Evolutionary conservation across 1,140 invertebrate species (phyloP).

Genomic region (Chlorops oryzae): DNA sequence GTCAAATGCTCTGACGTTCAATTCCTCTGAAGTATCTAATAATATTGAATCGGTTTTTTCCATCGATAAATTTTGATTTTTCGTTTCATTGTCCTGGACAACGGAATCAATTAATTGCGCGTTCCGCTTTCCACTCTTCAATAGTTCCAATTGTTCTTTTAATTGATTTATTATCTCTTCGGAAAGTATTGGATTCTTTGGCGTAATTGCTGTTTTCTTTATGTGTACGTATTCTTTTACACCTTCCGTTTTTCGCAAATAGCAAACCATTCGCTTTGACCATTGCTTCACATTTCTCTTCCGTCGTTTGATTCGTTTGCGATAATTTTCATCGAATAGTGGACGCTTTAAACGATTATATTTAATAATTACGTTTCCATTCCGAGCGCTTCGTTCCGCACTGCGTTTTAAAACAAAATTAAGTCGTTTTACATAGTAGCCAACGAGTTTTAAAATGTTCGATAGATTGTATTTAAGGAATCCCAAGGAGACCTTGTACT

Average conservation of each 20-base stretch:
- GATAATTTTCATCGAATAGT: conserved; percentile 31
- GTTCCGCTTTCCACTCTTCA: conserved; percentile 29
- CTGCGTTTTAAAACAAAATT: conserved; percentile 16
- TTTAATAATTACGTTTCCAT: conserved; percentile 18
- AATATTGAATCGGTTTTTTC: too few relatives aligned
- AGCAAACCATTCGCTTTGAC: conserved; percentile 23
- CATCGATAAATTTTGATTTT: conserved; percentile 8
- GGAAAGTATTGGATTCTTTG: conserved; percentile 10
- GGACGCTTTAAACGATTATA: conserved; percentile 20
- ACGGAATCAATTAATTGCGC: conserved; percentile 26
- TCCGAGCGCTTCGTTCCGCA: conserved; percentile 21
- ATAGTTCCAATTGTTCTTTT: conserved; percentile 38
- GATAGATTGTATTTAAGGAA: conserved; percentile 29
- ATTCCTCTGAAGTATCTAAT: too few relatives aligned
- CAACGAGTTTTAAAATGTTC: conserved; percentile 34
- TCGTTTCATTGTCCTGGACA: neutral
- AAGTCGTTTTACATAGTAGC: conserved; percentile 26
- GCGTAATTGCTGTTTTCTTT: conserved; percentile 20
- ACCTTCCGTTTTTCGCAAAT: conserved; percentile 22
- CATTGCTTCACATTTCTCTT: conserved; percentile 31
- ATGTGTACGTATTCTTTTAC: conserved; percentile 33
- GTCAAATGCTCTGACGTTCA: too few relatives aligned
- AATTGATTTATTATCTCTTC: conserved; percentile 38
- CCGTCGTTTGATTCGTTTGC: conserved; percentile 28
- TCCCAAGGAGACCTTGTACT: conserved; percentile 30